Evolutionary conservation across 92 coral and sea anemone genomes (phyloP).

Genomic region (Montipora capitata): DNA sequence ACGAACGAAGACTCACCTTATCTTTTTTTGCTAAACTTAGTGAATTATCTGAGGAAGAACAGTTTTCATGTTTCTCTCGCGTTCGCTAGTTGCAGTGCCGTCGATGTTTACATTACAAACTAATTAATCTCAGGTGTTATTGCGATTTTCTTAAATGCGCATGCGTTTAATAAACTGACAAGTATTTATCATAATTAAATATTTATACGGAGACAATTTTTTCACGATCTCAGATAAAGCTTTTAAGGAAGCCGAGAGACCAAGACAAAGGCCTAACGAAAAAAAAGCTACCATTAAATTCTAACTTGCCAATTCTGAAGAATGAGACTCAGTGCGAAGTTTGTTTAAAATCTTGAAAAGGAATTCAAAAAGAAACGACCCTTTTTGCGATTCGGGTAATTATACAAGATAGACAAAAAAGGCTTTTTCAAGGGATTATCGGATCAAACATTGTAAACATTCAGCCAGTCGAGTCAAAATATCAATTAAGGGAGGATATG

Average conservation of each 20-base stretch:
- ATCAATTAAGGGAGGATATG: not conserved
- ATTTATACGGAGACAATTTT: constrained; percentile 18
- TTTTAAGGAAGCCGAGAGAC: not conserved
- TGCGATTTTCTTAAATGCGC: constrained; percentile 16
- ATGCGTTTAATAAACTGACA: not conserved
- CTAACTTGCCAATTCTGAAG: not conserved
- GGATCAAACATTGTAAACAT: not conserved
- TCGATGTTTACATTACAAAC: constrained; percentile 4
- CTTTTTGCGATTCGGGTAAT: constrained; percentile 21
- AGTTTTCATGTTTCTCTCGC: not conserved
- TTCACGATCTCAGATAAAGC: not conserved
- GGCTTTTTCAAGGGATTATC: constrained; percentile 28
- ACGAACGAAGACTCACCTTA: constrained; percentile 1
- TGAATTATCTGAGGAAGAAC: not conserved
- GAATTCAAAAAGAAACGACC: not conserved
- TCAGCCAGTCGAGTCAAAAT: constrained; percentile 3
- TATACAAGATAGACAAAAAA: not conserved
- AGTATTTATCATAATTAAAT: constrained; percentile 15
- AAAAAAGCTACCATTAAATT: not conserved
- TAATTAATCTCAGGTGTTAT: constrained; percentile 18
- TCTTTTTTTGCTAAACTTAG: not conserved
- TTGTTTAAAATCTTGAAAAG: not conserved
- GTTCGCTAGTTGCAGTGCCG: not conserved
- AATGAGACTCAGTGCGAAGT: not conserved
- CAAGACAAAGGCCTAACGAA: not conserved